Evolutionary conservation across 2,113 vertebrate genomes (phyloP), one percentile per base, ranked within the genome.

Genomic region (Campylomormyrus numenius): DNA sequence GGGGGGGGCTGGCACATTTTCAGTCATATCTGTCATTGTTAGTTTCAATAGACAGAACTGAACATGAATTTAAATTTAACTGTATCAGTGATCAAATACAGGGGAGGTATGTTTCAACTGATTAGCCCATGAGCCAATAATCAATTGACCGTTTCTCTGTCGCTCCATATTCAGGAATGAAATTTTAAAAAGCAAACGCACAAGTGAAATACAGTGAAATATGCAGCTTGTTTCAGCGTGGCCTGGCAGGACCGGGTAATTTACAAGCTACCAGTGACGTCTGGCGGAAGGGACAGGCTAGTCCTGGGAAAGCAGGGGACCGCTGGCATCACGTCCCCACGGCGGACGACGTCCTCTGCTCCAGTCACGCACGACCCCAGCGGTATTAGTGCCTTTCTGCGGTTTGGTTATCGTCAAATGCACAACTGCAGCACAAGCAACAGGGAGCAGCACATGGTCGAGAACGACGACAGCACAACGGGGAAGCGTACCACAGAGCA

Each of bases 391-490:
- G 5, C 74, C 5, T 50, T 48, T 10, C 50, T n/a, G 80, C 1
- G 24, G 1, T 13, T 15, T 13, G 45, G 89, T 89, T 85, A 89
- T 52, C 35, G n/a, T 58, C 70, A 80, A 83, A 53, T 53, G 31
- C 42, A 50, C 39, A 85, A 85, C 39, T 48, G 50, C 89, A 62
- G 89, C 89, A 62, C 13, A 45, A 85, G 89, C 77, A 62, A 89
- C 77, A 56, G 50, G 35, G 77, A 89, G 84, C 52, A 85, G 21
- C 11, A n/a, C 89, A 89, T 70, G 62, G 62, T 46, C 74, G 21
- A 49, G 42, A 56, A 50, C 80, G 48, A 85, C 8, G 6, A 84
- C 35, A 84, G 31, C 49, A 83, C 35, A 5, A 89, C n/a, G 1
- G 48, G 35, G 21, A 52, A 15, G 50, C n/a, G 19, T 8, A 53